These are phyloP conservation scores for Sciurus vulgaris DNA, from an alignment of 2,797 vertebrate genomes.

Conservation along the genomic window DNA sequence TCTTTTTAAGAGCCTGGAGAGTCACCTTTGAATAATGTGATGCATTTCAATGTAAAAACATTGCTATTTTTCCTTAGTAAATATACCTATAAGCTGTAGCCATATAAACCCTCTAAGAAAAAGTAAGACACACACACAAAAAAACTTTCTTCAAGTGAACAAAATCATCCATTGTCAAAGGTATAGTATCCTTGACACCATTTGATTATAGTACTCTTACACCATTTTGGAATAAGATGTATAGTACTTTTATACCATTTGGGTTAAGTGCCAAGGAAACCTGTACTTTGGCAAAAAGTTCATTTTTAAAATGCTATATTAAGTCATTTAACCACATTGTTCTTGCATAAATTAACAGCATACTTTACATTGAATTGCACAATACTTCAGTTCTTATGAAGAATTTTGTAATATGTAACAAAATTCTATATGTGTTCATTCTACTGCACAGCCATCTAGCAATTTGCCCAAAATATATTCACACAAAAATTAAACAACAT, in stretches of 20 bases:
- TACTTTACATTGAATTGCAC: background rate
- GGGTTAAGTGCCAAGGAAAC: background rate
- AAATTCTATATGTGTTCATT: background rate
- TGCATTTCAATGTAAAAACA: slow-evolving; percentile 53
- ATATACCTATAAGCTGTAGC: background rate
- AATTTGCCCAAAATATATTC: background rate
- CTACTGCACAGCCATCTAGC: background rate
- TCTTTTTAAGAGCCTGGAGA: background rate
- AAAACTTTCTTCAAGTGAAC: background rate
- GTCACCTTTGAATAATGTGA: slow-evolving; percentile 61
- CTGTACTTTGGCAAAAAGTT: slow-evolving; percentile 2
- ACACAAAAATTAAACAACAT: background rate
- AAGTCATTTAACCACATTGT: background rate
- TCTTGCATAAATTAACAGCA: background rate
- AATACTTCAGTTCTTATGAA: background rate
- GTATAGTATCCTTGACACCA: background rate
- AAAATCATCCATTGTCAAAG: background rate
- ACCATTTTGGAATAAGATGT: background rate
- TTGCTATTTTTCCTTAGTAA: background rate
- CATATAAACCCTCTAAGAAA: background rate
- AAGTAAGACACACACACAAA: background rate
- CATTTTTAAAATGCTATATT: background rate
- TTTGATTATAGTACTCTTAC: background rate
- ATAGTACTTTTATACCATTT: background rate
- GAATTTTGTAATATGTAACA: background rate